These are phyloP conservation scores for Crotalus horridus DNA, from an alignment of 2,113 vertebrate species.

Conservation along the genomic window DNA sequence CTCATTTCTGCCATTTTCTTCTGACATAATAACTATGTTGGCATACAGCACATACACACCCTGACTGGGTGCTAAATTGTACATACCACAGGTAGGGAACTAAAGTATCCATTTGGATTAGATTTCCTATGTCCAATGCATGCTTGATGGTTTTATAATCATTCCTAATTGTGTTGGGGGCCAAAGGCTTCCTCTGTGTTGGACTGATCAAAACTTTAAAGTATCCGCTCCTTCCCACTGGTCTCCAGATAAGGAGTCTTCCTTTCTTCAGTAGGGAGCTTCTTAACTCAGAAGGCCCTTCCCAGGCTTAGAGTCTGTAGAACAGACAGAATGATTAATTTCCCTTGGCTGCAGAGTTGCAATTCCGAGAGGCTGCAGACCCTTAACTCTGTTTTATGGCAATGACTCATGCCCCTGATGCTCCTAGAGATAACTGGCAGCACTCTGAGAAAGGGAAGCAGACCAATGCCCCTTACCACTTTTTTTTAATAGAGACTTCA, in stretches of 20 bases:
- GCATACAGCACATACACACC: neutral
- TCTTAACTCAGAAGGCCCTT: neutral
- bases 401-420: neutral
- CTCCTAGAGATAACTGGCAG: conserved; percentile 15
- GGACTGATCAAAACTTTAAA: neutral
- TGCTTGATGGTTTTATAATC: neutral
- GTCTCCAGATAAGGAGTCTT: neutral
- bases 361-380: neutral
- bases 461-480: neutral
- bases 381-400: neutral
- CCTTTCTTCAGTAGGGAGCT: neutral
- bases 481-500: neutral
- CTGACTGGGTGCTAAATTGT: neutral
- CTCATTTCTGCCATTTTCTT: neutral
- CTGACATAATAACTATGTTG: neutral
- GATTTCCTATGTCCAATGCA: neutral
- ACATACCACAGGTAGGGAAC: neutral
- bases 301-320: conserved; percentile 6
- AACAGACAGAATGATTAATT: conserved; percentile 32
- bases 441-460: neutral
- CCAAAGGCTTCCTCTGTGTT: neutral
- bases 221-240: neutral
- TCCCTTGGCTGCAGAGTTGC: neutral
- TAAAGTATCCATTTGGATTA: neutral
- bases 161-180: neutral